These are phyloP conservation scores for Callimorpha dominula DNA, from an alignment of 2,888 invertebrate species.

Conservation along the genomic window DNA sequence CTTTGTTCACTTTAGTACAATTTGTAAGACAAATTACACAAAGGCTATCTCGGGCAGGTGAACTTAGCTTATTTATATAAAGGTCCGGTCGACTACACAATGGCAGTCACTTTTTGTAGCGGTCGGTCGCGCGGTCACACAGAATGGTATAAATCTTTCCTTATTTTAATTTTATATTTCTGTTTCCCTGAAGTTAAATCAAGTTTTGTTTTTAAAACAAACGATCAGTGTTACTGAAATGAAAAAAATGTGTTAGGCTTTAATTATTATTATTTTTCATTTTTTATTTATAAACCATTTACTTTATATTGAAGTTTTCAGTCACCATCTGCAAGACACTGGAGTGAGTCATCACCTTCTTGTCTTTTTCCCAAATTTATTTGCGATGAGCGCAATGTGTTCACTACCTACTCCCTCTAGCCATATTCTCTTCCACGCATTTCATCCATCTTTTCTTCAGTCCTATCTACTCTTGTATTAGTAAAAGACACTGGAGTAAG, in stretches of 20 bases:
- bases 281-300: too few relatives aligned
- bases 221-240: not conserved
- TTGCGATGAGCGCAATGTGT: not conserved
- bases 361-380: too few relatives aligned
- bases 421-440: not conserved
- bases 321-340: too few relatives aligned
- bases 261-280: too few relatives aligned
- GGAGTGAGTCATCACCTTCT: too few relatives aligned
- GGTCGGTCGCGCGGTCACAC: not conserved
- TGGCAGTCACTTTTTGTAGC: conserved; percentile 16
- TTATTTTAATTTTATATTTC: conserved; percentile 12
- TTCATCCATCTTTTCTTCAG: not conserved
- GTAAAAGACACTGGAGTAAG: not conserved
- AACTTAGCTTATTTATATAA: conserved; percentile 45
- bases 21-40: conserved; percentile 52
- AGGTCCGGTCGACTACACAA: conserved; percentile 28
- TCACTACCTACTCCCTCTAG: not conserved
- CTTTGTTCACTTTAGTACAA: conserved; percentile 39
- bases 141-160: conserved; percentile 7
- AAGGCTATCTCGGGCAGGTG: conserved; percentile 49
- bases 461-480: too few relatives aligned
- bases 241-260: not conserved
- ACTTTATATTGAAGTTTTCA: too few relatives aligned
- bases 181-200: not conserved
- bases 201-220: not conserved